Percentiles rank a stretch among this genome's conserved stretches.
Conservation (phyloP, 2,113 vertebrate genomes). For the Larimichthys polyactis region DNA sequence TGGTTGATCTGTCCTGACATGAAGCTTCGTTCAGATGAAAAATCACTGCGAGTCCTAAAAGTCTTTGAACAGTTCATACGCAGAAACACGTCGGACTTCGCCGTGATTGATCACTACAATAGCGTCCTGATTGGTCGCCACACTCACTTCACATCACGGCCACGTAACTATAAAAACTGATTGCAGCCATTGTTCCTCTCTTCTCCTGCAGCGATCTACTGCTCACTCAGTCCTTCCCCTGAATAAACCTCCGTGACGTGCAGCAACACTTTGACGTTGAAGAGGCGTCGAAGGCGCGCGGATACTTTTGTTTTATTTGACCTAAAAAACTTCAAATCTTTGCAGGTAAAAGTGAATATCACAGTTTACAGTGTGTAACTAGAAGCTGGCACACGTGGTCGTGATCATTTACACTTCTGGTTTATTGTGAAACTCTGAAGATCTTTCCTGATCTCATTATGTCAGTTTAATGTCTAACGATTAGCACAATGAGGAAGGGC, state of each 20-base stretch:
- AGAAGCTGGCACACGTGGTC: too few relatives aligned
- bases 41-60: too few relatives aligned
- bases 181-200: constrained; percentile 11
- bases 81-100: background rate
- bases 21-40: too few relatives aligned
- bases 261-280: background rate
- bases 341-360: too few relatives aligned
- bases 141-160: background rate
- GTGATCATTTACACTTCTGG: too few relatives aligned
- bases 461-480: too few relatives aligned
- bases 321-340: background rate
- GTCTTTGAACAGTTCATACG: too few relatives aligned
- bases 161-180: background rate
- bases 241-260: background rate
- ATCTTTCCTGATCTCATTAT: too few relatives aligned
- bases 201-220: background rate
- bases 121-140: background rate
- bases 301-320: background rate
- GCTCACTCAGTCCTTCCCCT: background rate
- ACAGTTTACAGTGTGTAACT: too few relatives aligned
- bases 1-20: too few relatives aligned
- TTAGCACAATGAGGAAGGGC: too few relatives aligned
- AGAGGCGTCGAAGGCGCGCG: background rate
- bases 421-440: too few relatives aligned
- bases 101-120: background rate